These are phyloP conservation scores for Notothenia coriiceps DNA, from an alignment of 2,113 vertebrate genomes.

Conservation along the genomic window DNA sequence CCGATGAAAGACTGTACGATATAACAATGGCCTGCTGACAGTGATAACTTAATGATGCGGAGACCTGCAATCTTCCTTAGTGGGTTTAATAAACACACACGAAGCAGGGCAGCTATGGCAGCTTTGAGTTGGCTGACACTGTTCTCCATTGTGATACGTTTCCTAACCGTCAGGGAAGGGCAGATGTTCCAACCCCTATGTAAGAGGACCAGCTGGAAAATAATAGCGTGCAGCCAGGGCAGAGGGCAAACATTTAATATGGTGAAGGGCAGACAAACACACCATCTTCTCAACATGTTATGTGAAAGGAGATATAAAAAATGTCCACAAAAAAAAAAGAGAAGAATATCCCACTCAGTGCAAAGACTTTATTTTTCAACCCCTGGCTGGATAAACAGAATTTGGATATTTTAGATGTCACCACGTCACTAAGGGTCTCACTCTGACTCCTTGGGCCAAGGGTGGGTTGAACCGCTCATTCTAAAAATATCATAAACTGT, in stretches of 20 bases:
- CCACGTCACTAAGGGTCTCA: constrained; percentile 2
- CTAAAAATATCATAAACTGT: no score
- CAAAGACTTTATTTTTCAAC: constrained; percentile 18
- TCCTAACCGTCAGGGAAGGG: constrained; percentile 56
- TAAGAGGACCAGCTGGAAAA: constrained; percentile 55
- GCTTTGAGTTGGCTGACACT: constrained; percentile 33
- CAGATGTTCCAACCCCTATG: constrained; percentile 45
- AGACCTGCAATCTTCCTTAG: constrained; percentile 38
- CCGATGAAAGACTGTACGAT: background rate
- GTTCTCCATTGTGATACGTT: constrained; percentile 50
- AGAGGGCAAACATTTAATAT: constrained; percentile 24
- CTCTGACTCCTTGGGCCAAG: background rate
- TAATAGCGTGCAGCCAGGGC: constrained; percentile 36
- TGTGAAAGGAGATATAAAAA: constrained; percentile 9
- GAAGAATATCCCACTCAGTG: constrained; percentile 5
- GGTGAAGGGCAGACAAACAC: constrained; percentile 29
- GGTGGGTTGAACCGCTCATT: background rate
- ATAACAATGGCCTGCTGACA: constrained; percentile 9
- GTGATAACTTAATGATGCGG: constrained; percentile 38
- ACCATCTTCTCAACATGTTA: constrained; percentile 13
- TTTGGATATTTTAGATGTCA: constrained; percentile 19
- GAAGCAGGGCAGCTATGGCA: constrained; percentile 36
- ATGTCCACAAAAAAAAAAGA: background rate
- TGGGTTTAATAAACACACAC: constrained; percentile 41
- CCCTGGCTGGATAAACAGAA: constrained; percentile 2